Evolutionary conservation across 64 coral and sea anemone genomes (phyloP), one percentile per base, ranked within the genome.

Genomic region (Montipora capricornis): DNA sequence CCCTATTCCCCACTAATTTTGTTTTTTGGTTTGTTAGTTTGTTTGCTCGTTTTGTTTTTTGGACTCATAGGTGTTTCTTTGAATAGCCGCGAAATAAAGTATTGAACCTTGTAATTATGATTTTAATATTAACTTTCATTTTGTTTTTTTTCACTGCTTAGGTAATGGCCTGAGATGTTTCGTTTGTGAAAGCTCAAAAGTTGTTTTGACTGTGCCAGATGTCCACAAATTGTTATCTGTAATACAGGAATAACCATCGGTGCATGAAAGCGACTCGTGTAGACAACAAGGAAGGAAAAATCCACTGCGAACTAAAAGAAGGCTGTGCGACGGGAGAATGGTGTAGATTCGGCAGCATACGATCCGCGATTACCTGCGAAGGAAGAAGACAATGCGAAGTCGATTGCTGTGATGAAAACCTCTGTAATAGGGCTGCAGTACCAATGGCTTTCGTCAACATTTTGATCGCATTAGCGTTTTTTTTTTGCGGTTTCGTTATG

Each of bases 351-450:
- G 45, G 44, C 4, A n/a, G n/a, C n/a, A n/a, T 19, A 49, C 0
- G 44, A 68, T 15, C 3, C n/a, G n/a, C 61, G 14, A 48, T 19
- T 71, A 70, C 5, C n/a, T 85, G 82, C 70, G 70, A 85, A 20
- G 61, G 68, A 70, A 19, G n/a, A 70, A 3, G 13, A 68, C 44
- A 76, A 26, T 89, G 87, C 20, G 8, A 89, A 48, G 13, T 89
- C 49, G 22, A 89, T 13, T 89, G 87, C 19, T 89, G 87, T 24
- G 19, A 20, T 58, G 87, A 68, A 5, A 51, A 89, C 17, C 87
- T 89, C 8, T 89, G 87, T n/a, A 89, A 89, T 29, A 73, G 16
- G 53, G 71, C 71, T 13, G 49, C 57, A 44, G 1, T 49, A 44
- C 71, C 20, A 44, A 6, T 76, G 22, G 20, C 58, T n/a, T 76